A percentile compares a stretch with the other conserved stretches of the same genome.
These are phyloP conservation scores for Parazoanthus darwini DNA, from an alignment of 92 coral and sea anemone genomes.

Conservation along the genomic window DNA sequence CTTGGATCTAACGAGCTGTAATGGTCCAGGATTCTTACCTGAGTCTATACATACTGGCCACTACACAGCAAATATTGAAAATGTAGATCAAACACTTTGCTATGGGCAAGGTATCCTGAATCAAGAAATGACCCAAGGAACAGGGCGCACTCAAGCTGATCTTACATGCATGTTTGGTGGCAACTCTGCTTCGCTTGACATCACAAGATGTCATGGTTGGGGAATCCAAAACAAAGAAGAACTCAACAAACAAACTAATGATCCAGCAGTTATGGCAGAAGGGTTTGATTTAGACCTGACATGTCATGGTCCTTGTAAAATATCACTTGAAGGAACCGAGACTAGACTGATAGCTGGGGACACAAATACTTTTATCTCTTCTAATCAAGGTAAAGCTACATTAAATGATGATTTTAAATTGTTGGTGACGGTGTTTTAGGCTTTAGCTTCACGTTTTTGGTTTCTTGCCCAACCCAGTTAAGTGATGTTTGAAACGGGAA, in stretches of 20 bases:
- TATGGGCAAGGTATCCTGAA: constrained; percentile 30
- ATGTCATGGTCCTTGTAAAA: constrained; percentile 25
- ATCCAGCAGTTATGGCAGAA: not conserved
- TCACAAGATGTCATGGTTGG: constrained; percentile 34
- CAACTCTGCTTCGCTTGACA: not conserved
- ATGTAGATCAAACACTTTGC: constrained; percentile 21
- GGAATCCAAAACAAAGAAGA: constrained; percentile 17
- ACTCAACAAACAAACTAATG: not conserved
- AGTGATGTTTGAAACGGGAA: not conserved
- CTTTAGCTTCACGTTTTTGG: too few relatives aligned
- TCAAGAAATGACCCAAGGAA: not conserved
- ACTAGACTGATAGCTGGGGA: not conserved
- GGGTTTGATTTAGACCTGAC: constrained; percentile 26
- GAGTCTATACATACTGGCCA: not conserved
- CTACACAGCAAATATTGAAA: not conserved
- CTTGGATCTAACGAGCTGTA: constrained; percentile 45
- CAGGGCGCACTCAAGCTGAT: not conserved
- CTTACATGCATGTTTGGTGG: constrained; percentile 1
- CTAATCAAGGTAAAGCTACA: constrained; percentile 6
- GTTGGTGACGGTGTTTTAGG: not conserved
- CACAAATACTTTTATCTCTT: not conserved
- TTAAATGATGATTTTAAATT: not conserved
- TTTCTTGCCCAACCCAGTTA: not conserved
- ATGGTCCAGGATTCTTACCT: constrained; percentile 49
- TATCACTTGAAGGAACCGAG: not conserved